Evolutionary conservation across 2,113 vertebrate species (phyloP), one percentile per base, ranked within the genome.

Genomic region (Laticauda colubrina): DNA sequence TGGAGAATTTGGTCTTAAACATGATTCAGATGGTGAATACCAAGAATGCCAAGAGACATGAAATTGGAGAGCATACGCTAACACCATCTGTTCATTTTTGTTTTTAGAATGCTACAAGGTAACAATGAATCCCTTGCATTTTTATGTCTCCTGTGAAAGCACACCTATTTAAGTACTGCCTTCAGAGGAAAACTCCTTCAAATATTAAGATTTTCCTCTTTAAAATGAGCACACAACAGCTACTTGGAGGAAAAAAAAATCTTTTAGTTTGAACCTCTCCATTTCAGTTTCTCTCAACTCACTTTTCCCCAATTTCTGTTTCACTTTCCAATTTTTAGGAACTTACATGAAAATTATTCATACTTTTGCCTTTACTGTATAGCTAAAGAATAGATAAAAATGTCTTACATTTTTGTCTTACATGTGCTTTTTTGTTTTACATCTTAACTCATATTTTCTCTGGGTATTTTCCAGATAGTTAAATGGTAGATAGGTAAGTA

Each of bases 1-100:
- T 34, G 0, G 81, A 54, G 85, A 59, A 26, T 0, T 12, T 87
- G 56, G 39, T 21, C 64, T 85, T 81, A 92, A 92, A 94, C 15
- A 91, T 95, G 81, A 6, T 94, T 64, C 54, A 91, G 26, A 51
- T 29, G 18, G 93, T 89, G 57, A 11, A 90, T 23, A 92, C 91
- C 8, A 48, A 93, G 81, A 95, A 81, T n/a, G 1, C 0, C 86
- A 75, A 88, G 51, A 51, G 69, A n/a, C 51, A 57, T 55, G 61
- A 87, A 88, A 45, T 2, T 43, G 23, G 56, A 87, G 23, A 93
- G 43, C 57, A 75, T 87, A n/a, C 55, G 20, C 55, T 39, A 24
- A 75, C 51, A 87, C 26, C 51, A 91, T 48, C 2, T 53, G 90
- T 26, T 88, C 39, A 24, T 14, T 90, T 91, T 64, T 92, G 93